Evolutionary conservation across 2,888 invertebrate species (phyloP), one percentile per base, ranked within the genome.

Genomic region (Noctuana brunneofusca): DNA sequence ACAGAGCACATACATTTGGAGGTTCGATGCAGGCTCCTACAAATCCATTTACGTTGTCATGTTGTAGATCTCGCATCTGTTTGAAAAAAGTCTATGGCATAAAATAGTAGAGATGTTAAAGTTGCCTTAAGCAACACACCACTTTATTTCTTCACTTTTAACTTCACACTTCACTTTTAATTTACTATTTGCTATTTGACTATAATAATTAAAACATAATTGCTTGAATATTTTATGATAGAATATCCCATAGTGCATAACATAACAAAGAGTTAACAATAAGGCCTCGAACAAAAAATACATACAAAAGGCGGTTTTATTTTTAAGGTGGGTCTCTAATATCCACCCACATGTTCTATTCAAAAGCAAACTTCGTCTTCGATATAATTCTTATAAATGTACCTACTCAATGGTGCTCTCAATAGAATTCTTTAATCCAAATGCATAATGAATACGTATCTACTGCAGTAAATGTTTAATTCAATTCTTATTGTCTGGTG

Each of bases 11-110:
- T 74, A 97, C 96, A 78, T 97, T 96, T 0, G 97, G 97, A 1
- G 97, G 95, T 75, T 98, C 98, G 12, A 97, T 96, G 78, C 97
- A 97, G 12, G 97, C 97, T 53, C 98, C 98, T 66, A 98, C 96
- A 77, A 98, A 98, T 12, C 96, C 96, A 78, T 97, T 97, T 65
- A 98, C 92, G 83, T 98, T 98, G 83, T 97, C 97, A 77, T 98
- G 97, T 16, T 97, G 94, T 67, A 98, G 92, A 83, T 98, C 97
- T 66, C 97, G 93, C 93, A 98, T 95, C 97, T 98, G 80, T 14
- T 22, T 55, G 18, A 9, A 20, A 32, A 57, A 24, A 14, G n/a
- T n/a, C n/a, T n/a, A n/a, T n/a, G n/a, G n/a, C n/a, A n/a, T n/a
- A n/a, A 27, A 0, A 8, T 27, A 27, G 5, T 27, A 27, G 5